Evolutionary conservation across 64 coral and sea anemone genomes (phyloP), one percentile per base, ranked within the genome.

Genomic region (Stichodactyla helianthus): DNA sequence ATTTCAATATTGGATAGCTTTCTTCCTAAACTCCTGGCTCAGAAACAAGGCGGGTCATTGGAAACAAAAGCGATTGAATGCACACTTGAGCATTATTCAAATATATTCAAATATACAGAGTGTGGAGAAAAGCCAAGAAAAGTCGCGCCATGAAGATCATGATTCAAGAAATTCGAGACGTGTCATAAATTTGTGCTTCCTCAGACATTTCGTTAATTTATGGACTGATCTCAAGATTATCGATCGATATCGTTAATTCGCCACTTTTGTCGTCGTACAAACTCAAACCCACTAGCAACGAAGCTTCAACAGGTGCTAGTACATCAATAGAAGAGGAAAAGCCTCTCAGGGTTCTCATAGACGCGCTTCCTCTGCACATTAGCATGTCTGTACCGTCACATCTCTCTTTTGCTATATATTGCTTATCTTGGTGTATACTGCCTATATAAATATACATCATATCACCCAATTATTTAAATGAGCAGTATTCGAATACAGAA

Each of bases 301-400:
- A 44, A 44, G 35, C 35, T 44, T 9, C 68, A 74, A 74, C 68
- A 74, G 68, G 68, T 74, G 68, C 23, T 74, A 74, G 35, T 44
- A 44, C 17, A 74, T 27, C 26, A 44, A 65, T 22, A 74, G 25
- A 74, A 74, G 23, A 74, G 68, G 68, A 31, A 11, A 13, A 3
- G 68, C 63, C 63, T 68, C 63, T 68, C n/a, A 68, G 63, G n/a
- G 63, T 68, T 68, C 18, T 68, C 63, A 6, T 22, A 68, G 18
- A 68, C 19, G 63, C 68, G 68, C 68, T 74, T 74, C 68, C 68
- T 74, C 68, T 74, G 12, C 8, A 74, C 68, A 74, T 74, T 74
- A 27, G 10, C 68, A 74, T 74, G 26, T 74, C 68, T 74, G 25
- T 2, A 13, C 25, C 3, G 27, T 27, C 68, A 74, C 68, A 10